These are phyloP conservation scores for Pseudochromis fuscus DNA, from an alignment of 2,797 vertebrate species.

Conservation along the genomic window DNA sequence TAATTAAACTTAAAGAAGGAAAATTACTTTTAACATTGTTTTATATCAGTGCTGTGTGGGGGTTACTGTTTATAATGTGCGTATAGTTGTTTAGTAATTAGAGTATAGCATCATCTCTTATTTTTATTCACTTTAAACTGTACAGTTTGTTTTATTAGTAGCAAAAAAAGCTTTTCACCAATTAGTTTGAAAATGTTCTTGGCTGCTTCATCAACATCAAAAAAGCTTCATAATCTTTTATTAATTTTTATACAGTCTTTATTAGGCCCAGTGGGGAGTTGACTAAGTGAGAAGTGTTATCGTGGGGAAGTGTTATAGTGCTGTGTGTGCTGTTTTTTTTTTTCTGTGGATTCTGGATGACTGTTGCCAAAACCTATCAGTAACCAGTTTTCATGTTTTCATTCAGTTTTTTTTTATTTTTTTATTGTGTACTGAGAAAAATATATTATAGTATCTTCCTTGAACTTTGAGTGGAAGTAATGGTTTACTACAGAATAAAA, in stretches of 20 bases:
- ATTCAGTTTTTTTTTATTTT: too few relatives aligned
- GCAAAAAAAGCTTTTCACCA: constrained; percentile 9
- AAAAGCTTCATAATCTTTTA: constrained; percentile 3
- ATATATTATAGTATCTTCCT: neutral
- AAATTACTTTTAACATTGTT: constrained; percentile 23
- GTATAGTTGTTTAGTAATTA: constrained; percentile 29
- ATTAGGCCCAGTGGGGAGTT: too few relatives aligned
- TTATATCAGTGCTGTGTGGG: constrained; percentile 4
- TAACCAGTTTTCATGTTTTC: too few relatives aligned
- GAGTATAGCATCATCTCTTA: neutral
- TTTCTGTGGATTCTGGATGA: too few relatives aligned
- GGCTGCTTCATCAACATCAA: constrained; percentile 5
- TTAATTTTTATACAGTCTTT: constrained; percentile 5
- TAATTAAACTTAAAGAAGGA: neutral
- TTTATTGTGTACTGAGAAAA: too few relatives aligned
- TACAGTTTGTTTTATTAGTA: constrained; percentile 40
- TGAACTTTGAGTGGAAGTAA: neutral
- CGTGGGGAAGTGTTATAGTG: too few relatives aligned
- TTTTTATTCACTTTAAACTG: constrained; percentile 21
- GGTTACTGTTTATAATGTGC: constrained; percentile 23
- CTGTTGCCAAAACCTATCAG: too few relatives aligned
- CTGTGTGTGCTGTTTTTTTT: too few relatives aligned
- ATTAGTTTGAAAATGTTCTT: constrained; percentile 42
- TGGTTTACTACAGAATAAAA: neutral
- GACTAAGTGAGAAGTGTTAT: too few relatives aligned